Conservation (phyloP, 2,888 invertebrate genomes). For the Mythimna ferrago region DNA sequence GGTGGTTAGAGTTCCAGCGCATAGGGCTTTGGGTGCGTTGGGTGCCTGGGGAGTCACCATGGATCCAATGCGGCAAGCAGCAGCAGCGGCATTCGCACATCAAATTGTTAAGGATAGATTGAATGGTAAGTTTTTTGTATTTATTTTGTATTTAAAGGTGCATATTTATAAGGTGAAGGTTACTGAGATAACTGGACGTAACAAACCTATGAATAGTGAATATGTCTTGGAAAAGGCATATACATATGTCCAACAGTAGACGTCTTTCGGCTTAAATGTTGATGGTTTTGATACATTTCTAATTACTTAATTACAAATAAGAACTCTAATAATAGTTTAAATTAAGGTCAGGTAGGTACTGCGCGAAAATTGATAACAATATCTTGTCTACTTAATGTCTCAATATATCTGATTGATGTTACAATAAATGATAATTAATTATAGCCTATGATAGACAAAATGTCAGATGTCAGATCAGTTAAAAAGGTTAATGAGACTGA, state of each 20-base stretch:
- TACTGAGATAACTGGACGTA: too few species aligned
- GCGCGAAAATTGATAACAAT: conserved; percentile 9
- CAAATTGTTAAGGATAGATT: conserved; percentile 96
- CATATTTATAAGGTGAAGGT: neutral
- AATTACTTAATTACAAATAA: too few species aligned
- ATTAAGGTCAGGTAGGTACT: conserved; percentile 9
- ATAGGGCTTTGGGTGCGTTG: conserved; percentile 91
- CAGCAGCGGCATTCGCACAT: conserved; percentile 94
- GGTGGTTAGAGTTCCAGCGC: conserved; percentile 95
- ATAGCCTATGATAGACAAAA: conserved; percentile 27
- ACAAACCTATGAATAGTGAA: too few species aligned
- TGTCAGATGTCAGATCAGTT: conserved; percentile 55
- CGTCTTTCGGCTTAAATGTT: neutral
- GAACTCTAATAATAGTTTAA: neutral
- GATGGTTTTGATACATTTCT: neutral
- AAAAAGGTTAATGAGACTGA: conserved; percentile 46
- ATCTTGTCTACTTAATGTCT: conserved; percentile 3
- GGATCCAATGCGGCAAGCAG: conserved; percentile 92
- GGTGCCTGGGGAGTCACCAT: conserved; percentile 91
- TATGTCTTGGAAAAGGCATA: neutral
- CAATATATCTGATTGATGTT: conserved; percentile 22
- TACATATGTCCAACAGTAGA: too few species aligned
- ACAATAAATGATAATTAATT: conserved; percentile 32
- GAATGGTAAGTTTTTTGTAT: conserved; percentile 91
- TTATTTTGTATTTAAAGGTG: neutral